Evolutionary conservation across 1,140 invertebrate genomes (phyloP).

Genomic region (Potamilus streckersoni): DNA sequence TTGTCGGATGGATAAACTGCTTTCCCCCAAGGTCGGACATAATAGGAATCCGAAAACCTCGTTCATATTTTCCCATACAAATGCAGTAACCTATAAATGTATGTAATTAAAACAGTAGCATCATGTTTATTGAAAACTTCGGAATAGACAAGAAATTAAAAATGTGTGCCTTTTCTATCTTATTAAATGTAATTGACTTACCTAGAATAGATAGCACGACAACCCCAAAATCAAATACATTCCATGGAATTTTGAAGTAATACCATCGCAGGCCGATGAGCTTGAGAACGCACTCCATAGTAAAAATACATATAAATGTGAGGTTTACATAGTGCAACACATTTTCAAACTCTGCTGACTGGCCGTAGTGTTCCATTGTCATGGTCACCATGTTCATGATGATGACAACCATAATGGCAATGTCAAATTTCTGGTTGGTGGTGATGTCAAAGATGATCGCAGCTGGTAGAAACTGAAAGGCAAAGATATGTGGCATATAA

Average conservation of each 20-base stretch:
- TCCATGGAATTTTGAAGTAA: conserved; percentile 99
- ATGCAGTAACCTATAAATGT: no score
- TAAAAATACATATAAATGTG: conserved; percentile 99
- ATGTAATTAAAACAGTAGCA: no score
- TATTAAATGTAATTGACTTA: conserved; percentile 32
- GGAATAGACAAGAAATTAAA: no score
- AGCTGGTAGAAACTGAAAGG: conserved; percentile 91
- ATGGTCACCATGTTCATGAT: conserved; percentile 99
- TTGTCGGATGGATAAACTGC: no score
- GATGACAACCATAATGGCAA: conserved; percentile 99
- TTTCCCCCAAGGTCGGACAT: no score
- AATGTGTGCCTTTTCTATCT: no score
- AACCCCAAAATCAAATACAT: conserved; percentile 99
- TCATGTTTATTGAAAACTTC: no score
- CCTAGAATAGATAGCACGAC: conserved; percentile 93
- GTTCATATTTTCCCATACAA: no score
- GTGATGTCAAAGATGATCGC: conserved; percentile 96
- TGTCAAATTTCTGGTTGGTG: conserved; percentile 99
- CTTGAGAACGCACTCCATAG: conserved; percentile 96
- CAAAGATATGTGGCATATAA: conserved; percentile 25
- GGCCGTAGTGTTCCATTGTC: conserved; percentile 96
- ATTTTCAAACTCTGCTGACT: conserved; percentile 81
- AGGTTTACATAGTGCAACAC: conserved; percentile 92
- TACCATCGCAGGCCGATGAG: conserved; percentile 96
- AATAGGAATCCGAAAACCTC: no score